A percentile compares a stretch with the other conserved stretches of the same genome.
These are phyloP conservation scores for Epizoanthus scotinus DNA, from an alignment of 92 coral and sea anemone genomes.

Conservation along the genomic window DNA sequence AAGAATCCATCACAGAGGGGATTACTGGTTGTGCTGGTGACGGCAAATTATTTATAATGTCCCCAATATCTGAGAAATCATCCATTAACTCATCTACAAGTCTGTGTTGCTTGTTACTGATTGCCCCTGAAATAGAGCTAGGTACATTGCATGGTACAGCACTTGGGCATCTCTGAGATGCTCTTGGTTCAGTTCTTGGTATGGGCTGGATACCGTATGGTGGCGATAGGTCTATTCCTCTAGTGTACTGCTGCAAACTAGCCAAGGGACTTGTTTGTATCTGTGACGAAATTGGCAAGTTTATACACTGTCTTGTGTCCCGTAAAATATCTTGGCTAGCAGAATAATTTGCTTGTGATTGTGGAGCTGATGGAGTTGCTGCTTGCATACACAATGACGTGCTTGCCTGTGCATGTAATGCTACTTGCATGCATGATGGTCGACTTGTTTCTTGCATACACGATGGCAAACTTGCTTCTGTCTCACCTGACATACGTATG, in stretches of 20 bases:
- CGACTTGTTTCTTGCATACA: neutral
- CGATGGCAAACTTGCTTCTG: neutral
- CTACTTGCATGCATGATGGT: conserved; percentile 26
- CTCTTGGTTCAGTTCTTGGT: neutral
- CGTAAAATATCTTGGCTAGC: neutral
- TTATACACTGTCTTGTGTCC: conserved; percentile 3
- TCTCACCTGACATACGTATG: neutral
- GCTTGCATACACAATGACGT: conserved; percentile 15
- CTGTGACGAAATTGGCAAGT: conserved; percentile 9
- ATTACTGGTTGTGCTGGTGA: neutral
- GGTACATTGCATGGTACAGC: conserved; percentile 1
- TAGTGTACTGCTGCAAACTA: neutral
- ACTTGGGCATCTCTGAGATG: neutral
- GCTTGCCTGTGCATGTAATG: neutral
- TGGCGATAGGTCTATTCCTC: neutral
- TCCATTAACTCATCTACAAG: conserved; percentile 9
- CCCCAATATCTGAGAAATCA: conserved; percentile 29
- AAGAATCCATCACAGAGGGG: neutral
- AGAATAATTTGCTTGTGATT: neutral
- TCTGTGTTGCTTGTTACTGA: neutral
- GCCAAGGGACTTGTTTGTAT: neutral
- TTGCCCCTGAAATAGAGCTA: conserved; percentile 1
- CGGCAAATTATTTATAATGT: conserved; percentile 21
- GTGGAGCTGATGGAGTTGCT: neutral
- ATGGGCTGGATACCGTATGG: neutral